Percentiles rank a stretch among this genome's conserved stretches.
Conservation (phyloP, 1,140 invertebrate species). For the Acromyrmex heyeri region DNA sequence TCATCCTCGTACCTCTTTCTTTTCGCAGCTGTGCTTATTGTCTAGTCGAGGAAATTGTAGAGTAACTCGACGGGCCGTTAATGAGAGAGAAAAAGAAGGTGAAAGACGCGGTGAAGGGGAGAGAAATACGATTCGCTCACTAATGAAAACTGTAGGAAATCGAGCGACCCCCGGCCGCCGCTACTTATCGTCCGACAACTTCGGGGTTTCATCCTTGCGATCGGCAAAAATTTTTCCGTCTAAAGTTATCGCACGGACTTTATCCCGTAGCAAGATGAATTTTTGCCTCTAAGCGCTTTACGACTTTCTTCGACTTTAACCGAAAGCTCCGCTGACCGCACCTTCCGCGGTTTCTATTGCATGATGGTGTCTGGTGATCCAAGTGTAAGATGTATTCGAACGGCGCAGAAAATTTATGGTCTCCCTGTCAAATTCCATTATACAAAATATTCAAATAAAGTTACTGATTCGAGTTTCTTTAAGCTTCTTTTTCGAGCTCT, state of each 20-base stretch:
- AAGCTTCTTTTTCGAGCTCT: neutral
- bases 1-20: constrained; percentile 51
- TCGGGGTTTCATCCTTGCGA: constrained; percentile 38
- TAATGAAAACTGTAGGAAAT: constrained; percentile 72
- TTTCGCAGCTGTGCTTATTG: constrained; percentile 67
- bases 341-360: neutral
- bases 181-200: constrained; percentile 59
- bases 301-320: constrained; percentile 36
- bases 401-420: constrained; percentile 14
- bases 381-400: constrained; percentile 30
- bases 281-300: constrained; percentile 42
- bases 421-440: constrained; percentile 7
- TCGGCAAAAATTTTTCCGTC: constrained; percentile 51
- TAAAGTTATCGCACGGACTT: constrained; percentile 57
- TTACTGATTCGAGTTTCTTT: neutral
- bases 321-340: neutral
- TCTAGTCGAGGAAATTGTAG: constrained; percentile 72
- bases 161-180: constrained; percentile 54
- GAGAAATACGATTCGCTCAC: constrained; percentile 63
- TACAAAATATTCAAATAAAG: neutral
- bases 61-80: constrained; percentile 68
- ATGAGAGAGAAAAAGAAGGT: constrained; percentile 60
- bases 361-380: neutral
- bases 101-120: constrained; percentile 17
- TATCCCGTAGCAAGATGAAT: constrained; percentile 34